phyloP scores from a whole-genome alignment of 2,113 vertebrate genomes.

The Pachyramphus minor region DNA sequence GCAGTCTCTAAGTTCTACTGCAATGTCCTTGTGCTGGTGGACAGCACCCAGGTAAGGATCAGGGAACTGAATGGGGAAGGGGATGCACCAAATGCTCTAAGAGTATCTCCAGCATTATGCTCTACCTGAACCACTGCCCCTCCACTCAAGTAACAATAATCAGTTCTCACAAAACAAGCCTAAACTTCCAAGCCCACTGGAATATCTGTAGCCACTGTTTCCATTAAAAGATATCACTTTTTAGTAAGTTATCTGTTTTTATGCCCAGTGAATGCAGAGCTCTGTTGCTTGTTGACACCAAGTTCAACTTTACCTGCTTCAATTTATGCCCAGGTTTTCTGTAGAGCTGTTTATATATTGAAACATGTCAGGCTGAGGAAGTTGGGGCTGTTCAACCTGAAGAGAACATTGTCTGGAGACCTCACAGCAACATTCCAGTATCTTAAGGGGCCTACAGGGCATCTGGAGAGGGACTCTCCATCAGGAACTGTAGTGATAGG shows the following conservation, averaged over 20 bases:
- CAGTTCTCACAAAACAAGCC: background rate
- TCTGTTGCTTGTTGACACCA: background rate
- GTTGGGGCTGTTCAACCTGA: background rate
- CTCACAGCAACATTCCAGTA: background rate
- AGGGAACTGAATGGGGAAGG: background rate
- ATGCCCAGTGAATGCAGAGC: background rate
- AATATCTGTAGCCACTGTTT: background rate
- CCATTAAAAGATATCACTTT: background rate
- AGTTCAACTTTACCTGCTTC: background rate
- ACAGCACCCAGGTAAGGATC: background rate
- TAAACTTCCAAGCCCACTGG: background rate
- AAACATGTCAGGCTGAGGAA: background rate
- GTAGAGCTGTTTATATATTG: background rate
- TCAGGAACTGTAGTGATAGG: background rate
- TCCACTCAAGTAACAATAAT: background rate
- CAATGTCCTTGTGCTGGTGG: background rate
- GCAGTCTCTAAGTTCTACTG: background rate
- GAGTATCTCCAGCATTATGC: background rate
- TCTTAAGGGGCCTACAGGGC: background rate
- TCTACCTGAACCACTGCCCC: background rate
- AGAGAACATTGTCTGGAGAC: background rate
- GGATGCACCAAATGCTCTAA: background rate
- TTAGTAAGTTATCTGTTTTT: background rate
- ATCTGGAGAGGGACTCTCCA: background rate
- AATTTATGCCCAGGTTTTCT: background rate